phyloP scores from a whole-genome alignment of 1,140 invertebrate species.

The Eubasilissa regina region DNA sequence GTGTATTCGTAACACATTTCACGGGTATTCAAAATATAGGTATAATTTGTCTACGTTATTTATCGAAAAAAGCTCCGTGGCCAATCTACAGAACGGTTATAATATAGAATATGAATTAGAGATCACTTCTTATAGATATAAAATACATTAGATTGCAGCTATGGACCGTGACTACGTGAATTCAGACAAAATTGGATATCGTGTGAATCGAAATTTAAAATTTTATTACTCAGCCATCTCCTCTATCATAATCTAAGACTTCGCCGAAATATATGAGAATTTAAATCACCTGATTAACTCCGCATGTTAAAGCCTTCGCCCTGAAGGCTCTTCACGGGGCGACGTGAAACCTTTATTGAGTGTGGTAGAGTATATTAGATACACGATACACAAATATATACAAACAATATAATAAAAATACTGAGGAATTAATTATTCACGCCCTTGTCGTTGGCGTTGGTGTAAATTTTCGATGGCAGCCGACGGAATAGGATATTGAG shows the following conservation, averaged over 20 bases:
- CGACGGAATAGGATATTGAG: too few species aligned
- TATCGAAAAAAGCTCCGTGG: not conserved
- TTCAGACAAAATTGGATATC: not conserved
- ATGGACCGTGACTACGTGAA: not conserved
- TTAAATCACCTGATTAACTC: slow-evolving; percentile 30
- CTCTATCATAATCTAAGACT: slow-evolving; percentile 19
- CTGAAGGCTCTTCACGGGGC: not conserved
- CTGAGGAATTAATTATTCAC: slow-evolving; percentile 4
- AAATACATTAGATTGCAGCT: slow-evolving; percentile 19
- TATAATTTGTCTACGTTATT: not conserved
- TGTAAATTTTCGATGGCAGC: too few species aligned
- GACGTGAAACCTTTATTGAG: not conserved
- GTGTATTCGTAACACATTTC: too few species aligned
- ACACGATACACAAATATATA: slow-evolving; percentile 10
- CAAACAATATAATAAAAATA: not conserved
- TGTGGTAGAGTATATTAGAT: not conserved
- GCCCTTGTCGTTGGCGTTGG: not conserved
- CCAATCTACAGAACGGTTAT: too few species aligned
- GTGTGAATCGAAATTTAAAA: slow-evolving; percentile 1
- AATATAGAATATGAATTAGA: too few species aligned
- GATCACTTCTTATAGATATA: too few species aligned
- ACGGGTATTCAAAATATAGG: too few species aligned
- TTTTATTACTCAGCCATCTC: slow-evolving; percentile 7
- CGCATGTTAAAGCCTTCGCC: slow-evolving; percentile 21
- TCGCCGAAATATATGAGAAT: slow-evolving; percentile 29